Evolutionary conservation across 2,113 vertebrate species (phyloP).

Genomic region (Siphamia tubifer): DNA sequence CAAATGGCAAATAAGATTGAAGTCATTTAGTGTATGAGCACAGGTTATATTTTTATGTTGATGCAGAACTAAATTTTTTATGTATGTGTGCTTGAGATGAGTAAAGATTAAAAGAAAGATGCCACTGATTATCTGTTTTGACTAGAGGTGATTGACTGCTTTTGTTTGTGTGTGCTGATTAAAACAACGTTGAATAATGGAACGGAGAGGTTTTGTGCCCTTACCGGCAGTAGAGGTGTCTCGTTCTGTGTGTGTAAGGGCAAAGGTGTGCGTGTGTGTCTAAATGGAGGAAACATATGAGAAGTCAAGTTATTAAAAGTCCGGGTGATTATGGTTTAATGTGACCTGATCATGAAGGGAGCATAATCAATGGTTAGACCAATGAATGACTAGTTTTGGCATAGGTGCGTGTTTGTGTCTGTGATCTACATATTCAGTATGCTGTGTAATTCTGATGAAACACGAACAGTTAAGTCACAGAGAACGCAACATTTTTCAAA

Average conservation of each 20-base stretch:
- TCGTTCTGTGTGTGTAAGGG: conserved; percentile 17
- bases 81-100: background rate
- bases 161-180: conserved; percentile 29
- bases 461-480: no score
- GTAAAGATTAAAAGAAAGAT: no score
- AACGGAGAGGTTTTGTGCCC: conserved; percentile 33
- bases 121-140: conserved; percentile 4
- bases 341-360: background rate
- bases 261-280: background rate
- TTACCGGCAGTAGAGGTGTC: conserved; percentile 33
- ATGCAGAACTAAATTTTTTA: no score
- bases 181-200: conserved; percentile 51
- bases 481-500: no score
- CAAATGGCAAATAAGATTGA: background rate
- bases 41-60: no score
- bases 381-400: background rate
- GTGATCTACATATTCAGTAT: background rate
- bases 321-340: conserved; percentile 4
- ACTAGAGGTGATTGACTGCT: conserved; percentile 36
- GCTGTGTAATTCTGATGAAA: background rate
- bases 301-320: conserved; percentile 22
- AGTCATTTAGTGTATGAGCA: no score
- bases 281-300: background rate
- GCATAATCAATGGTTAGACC: background rate
- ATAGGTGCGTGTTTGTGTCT: background rate